Evolutionary conservation across 2,888 invertebrate genomes (phyloP), one percentile per base, ranked within the genome.

Genomic region (Shargacucullia verbasci): DNA sequence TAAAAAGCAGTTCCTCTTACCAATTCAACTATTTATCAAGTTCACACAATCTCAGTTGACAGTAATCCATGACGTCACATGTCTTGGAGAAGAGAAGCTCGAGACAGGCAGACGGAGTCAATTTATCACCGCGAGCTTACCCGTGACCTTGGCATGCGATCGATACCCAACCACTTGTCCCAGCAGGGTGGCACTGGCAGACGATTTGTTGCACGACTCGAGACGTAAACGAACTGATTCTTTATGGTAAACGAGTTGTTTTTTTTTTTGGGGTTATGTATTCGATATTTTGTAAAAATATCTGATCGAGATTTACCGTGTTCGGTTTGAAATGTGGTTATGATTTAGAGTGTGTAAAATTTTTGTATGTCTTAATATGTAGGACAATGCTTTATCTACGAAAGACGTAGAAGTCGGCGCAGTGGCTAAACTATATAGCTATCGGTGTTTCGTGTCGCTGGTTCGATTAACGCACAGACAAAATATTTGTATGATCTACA

Each of bases 61-160:
- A 35, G 35, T 61, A 43, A 46, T 20, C 20, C 11, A 38, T 71
- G 60, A 71, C 72, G 53, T 71, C 72, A 66, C 67, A n/a, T 20
- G 31, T 40, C 39, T 55, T 43, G 55, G n/a, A 37, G 35, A 6
- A 38, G 35, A 33, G 29, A 33, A 27, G 48, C 29, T 25, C 31
- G 8, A 31, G 40, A 54, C 57, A 48, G 47, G 33, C 45, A 53
- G 50, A 69, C 65, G 27, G 29, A 62, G 41, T 58, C 46, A 43
- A 66, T 67, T 47, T 54, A 70, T 67, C 67, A 70, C 15, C 40
- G 10, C 20, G 12, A 12, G 27, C 40, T 54, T 59, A 61, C 14
- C 68, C 71, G 39, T 65, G 71, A 68, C 68, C 69, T 69, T 72
- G 61, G 2, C n/a, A 7, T 0, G 0, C 25, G 67, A 60, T 72